Base-by-base conservation (phyloP, 2,113 vertebrate genomes). In the Suncus etruscus region DNA sequence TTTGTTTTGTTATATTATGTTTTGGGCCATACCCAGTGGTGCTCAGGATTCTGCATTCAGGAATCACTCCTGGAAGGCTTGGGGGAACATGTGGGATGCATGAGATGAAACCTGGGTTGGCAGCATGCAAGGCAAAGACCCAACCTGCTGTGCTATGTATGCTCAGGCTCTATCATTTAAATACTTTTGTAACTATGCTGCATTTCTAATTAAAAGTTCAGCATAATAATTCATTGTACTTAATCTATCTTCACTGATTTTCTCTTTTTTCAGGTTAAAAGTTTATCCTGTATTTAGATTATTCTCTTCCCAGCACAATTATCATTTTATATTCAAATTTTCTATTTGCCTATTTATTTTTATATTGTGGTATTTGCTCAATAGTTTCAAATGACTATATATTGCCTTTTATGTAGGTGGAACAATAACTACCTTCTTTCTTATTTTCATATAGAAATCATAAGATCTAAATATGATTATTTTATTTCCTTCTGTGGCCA, bases 341-440 rank as follows among this genome's bases (percentile, higher is more conserved):
- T 79, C 61, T 48, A 10, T 31, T 75, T 84, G 6, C 69, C 18
- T n/a, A 45, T 47, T 78, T 32, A 32, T 83, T 90, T 90, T 79
- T 51, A 51, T 65, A 27, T 77, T 32, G 7, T 78, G 47, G 51
- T 29, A 48, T 29, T 86, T 39, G 83, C 70, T 8, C 78, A 70
- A 61, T 16, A 25, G 39, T 65, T 16, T 77, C n/a, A 11, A 10
- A 54, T 50, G 4, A 20, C 45, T 8, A 75, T n/a, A 29, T 79
- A 11, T 31, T 83, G 47, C 11, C 1, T 1, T 39, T 39, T 4
- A 0, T 69, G 4, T 48, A 70, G 12, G 6, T 50, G 31, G 16
- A n/a, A 39, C 39, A 47, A 0, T 75, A 50, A 48, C 50, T 91
- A 27, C 58, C 20, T 87, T 72, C 39, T 66, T 84, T 25, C 11